These are phyloP conservation scores for Proales similis DNA, from an alignment of 1,140 invertebrate species.

Conservation along the genomic window DNA sequence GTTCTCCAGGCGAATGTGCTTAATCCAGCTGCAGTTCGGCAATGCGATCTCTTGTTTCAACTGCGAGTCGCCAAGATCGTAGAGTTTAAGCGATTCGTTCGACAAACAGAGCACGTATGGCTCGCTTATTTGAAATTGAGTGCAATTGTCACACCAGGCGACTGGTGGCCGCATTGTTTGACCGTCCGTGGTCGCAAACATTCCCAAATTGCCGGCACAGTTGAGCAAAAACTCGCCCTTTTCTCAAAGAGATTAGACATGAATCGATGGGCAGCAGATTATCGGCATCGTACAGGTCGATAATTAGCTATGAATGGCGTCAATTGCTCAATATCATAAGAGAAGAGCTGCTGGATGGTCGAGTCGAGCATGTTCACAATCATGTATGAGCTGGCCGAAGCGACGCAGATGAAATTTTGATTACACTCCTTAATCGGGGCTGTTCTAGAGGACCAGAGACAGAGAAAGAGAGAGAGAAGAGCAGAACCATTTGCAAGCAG, in stretches of 20 bases:
- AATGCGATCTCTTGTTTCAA: slow-evolving; percentile 19
- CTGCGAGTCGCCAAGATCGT: slow-evolving; percentile 24
- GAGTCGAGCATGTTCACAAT: slow-evolving; percentile 27
- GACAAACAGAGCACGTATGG: slow-evolving; percentile 18
- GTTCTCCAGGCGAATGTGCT: slow-evolving; percentile 11
- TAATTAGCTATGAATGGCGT: slow-evolving; percentile 22
- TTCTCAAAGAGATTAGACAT: background rate
- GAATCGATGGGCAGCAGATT: background rate
- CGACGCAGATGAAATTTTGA: slow-evolving; percentile 26
- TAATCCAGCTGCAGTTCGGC: slow-evolving; percentile 2
- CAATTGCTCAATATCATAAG: slow-evolving; percentile 22
- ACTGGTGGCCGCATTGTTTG: slow-evolving; percentile 34
- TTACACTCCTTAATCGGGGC: background rate
- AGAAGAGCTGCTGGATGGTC: slow-evolving; percentile 13
- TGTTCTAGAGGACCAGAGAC: background rate
- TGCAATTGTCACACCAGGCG: background rate
- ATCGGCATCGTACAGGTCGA: background rate
- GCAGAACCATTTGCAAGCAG: slow-evolving; percentile 15
- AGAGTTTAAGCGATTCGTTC: slow-evolving; percentile 15
- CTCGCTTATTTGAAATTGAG: slow-evolving; percentile 25
- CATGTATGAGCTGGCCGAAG: slow-evolving; percentile 23
- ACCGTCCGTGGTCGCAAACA: slow-evolving; percentile 24
- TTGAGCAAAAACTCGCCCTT: slow-evolving; percentile 33
- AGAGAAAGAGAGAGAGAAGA: background rate
- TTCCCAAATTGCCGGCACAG: slow-evolving; percentile 30